A percentile compares a stretch with the other conserved stretches of the same genome.
phyloP scores from a whole-genome alignment of 2,888 invertebrate genomes.

The Aporophyla lueneburgensis region DNA sequence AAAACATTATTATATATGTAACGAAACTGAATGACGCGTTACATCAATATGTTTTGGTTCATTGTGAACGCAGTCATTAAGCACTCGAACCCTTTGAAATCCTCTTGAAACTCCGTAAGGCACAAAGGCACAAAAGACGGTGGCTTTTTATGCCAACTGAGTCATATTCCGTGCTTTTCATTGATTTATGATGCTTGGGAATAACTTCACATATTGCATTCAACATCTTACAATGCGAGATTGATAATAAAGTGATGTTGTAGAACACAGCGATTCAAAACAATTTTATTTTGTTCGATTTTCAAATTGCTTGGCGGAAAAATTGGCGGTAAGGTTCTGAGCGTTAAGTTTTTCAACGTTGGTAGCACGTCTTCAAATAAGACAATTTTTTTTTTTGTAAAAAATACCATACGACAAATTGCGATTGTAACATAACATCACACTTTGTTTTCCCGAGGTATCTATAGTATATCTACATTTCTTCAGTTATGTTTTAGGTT shows the following conservation, averaged over 20 bases:
- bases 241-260: conserved; percentile 57
- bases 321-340: conserved; percentile 26
- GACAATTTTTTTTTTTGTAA: no score
- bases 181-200: conserved; percentile 65
- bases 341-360: conserved; percentile 27
- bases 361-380: background rate
- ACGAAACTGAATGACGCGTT: conserved; percentile 68
- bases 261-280: conserved; percentile 48
- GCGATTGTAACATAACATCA: no score
- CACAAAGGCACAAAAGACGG: conserved; percentile 75
- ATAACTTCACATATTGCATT: conserved; percentile 62
- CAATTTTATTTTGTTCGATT: conserved; percentile 54
- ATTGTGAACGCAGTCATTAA: conserved; percentile 80
- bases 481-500: no score
- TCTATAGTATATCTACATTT: no score
- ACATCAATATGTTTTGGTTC: conserved; percentile 67
- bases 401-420: no score
- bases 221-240: conserved; percentile 59
- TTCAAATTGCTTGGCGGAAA: conserved; percentile 31
- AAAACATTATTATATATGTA: conserved; percentile 68
- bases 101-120: conserved; percentile 63
- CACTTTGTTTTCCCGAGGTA: no score
- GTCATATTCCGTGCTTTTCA: conserved; percentile 67
- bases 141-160: conserved; percentile 75
- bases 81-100: conserved; percentile 81